Conservation (phyloP, 2,797 vertebrate genomes). For the Sternarchorhynchus goeldii region DNA sequence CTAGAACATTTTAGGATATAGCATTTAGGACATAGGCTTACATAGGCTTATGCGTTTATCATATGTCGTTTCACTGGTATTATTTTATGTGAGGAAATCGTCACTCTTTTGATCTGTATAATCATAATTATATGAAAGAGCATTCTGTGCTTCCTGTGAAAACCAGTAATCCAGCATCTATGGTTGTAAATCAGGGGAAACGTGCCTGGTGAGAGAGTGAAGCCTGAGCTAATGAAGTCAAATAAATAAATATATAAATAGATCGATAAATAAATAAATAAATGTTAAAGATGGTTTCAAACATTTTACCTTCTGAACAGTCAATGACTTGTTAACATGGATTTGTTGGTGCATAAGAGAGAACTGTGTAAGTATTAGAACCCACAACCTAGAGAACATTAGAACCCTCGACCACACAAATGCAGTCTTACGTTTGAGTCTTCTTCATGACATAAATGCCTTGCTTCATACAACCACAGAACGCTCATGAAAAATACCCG, state of each 20-base stretch:
- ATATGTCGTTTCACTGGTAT: background rate
- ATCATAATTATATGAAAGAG: slow-evolving; percentile 44
- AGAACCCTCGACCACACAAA: slow-evolving; percentile 37
- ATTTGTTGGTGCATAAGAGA: background rate
- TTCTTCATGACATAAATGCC: background rate
- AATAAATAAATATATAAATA: no score
- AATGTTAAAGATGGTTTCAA: slow-evolving; percentile 12
- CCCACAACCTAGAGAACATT: slow-evolving; percentile 30
- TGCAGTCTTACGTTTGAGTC: slow-evolving; percentile 51
- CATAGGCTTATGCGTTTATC: background rate
- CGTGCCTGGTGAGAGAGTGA: slow-evolving; percentile 6
- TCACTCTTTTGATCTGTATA: slow-evolving; percentile 4
- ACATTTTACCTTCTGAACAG: background rate
- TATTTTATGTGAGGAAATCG: slow-evolving; percentile 34
- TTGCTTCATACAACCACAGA: no score
- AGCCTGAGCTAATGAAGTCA: slow-evolving; percentile 11
- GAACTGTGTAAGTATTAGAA: slow-evolving; percentile 44
- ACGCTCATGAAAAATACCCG: no score
- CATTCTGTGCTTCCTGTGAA: background rate
- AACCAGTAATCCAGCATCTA: slow-evolving; percentile 18
- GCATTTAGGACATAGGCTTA: no score
- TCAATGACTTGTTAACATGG: background rate
- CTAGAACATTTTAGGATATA: no score
- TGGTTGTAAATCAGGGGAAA: slow-evolving; percentile 40
- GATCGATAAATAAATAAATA: background rate